phyloP scores from a whole-genome alignment of 2,888 invertebrate genomes.

The Tipula confusa region DNA sequence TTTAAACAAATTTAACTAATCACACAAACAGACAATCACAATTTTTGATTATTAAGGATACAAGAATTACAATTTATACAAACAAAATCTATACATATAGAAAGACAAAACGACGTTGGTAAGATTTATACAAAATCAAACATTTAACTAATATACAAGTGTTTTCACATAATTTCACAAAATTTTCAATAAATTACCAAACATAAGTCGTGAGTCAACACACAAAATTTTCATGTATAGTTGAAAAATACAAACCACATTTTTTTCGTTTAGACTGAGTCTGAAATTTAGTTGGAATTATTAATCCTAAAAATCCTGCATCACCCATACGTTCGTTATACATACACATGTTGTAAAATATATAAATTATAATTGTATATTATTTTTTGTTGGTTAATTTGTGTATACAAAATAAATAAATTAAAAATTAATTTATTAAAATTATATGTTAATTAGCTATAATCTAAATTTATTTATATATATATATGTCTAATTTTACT shows the following conservation, averaged over 20 bases:
- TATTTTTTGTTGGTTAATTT: background rate
- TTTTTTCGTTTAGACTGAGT: background rate
- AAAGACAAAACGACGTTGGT: background rate
- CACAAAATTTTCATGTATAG: background rate
- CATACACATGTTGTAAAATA: background rate
- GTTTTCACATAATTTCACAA: background rate
- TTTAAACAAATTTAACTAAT: background rate
- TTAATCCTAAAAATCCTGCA: constrained; percentile 28
- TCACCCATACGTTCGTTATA: background rate
- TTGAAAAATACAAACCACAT: constrained; percentile 26
- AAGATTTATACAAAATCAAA: background rate
- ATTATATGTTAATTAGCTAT: background rate
- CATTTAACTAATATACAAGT: background rate
- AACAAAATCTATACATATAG: background rate
- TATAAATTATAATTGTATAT: no score
- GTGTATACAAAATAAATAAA: background rate
- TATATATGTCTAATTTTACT: background rate
- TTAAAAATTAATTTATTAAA: background rate
- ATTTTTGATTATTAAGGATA: background rate
- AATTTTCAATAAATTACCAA: background rate
- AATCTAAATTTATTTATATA: no score
- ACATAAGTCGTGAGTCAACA: background rate
- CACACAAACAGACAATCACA: background rate
- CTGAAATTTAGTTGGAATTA: background rate
- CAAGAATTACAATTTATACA: background rate